Conservation (phyloP, 1,140 invertebrate species). For the Brachionus rotundiformis region DNA sequence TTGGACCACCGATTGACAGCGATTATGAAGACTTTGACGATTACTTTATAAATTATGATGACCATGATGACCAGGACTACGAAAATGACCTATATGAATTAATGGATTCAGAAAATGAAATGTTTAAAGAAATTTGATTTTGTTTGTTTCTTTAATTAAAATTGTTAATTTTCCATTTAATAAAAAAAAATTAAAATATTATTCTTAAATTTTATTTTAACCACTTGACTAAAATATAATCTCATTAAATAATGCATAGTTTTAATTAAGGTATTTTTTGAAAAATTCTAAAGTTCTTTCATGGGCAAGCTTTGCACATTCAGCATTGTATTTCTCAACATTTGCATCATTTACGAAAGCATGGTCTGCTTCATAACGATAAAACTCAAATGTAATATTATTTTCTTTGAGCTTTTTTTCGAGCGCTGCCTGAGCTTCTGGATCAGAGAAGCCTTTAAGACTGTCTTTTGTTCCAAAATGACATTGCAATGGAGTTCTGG, state of each 20-base stretch:
- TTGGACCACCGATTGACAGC: constrained; percentile 5
- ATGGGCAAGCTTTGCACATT: constrained; percentile 17
- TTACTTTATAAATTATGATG: neutral
- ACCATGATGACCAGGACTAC: neutral
- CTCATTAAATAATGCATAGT: too few species aligned
- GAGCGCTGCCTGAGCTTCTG: constrained; percentile 52
- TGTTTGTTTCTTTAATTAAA: too few species aligned
- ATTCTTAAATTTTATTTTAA: neutral
- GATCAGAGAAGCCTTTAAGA: constrained; percentile 53
- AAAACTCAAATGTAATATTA: constrained; percentile 49
- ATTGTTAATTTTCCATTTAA: neutral
- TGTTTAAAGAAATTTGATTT: constrained; percentile 25
- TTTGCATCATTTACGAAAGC: constrained; percentile 48
- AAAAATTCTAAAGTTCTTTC: constrained; percentile 5
- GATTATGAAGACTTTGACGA: constrained; percentile 5
- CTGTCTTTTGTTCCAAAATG: constrained; percentile 58
- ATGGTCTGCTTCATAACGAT: constrained; percentile 31
- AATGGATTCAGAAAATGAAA: neutral
- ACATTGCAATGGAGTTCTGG: constrained; percentile 57
- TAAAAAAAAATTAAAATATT: neutral
- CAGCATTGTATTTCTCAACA: constrained; percentile 17
- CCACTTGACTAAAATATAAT: neutral
- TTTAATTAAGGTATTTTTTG: constrained; percentile 35
- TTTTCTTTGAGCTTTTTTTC: constrained; percentile 52
- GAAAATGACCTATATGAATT: constrained; percentile 13